phyloP scores from a whole-genome alignment of 2,888 invertebrate genomes.

The Fabriciana adippe region DNA sequence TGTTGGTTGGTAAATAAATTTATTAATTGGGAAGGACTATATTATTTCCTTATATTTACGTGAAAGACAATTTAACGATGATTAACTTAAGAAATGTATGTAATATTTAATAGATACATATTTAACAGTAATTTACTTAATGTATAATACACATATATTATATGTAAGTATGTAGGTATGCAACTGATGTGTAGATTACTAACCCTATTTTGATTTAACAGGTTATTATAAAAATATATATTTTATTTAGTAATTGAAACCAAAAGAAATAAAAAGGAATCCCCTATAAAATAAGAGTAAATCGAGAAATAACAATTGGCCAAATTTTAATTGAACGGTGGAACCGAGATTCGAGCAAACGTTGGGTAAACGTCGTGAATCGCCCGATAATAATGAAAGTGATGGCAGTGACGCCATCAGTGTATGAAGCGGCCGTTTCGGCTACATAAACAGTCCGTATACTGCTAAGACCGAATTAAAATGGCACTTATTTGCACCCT shows the following conservation, averaged over 20 bases:
- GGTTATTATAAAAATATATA: neutral
- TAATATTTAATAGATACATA: too few species aligned
- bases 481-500: constrained; percentile 37
- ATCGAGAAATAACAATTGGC: constrained; percentile 65
- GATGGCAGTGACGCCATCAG: constrained; percentile 79
- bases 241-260: constrained; percentile 34
- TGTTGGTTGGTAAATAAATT: constrained; percentile 14
- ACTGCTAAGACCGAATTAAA: constrained; percentile 55
- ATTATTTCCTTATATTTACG: neutral
- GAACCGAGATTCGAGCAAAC: constrained; percentile 71
- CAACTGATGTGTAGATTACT: too few species aligned
- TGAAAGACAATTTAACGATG: too few species aligned
- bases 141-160: too few species aligned
- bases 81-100: too few species aligned
- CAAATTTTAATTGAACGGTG: constrained; percentile 75
- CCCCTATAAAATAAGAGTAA: constrained; percentile 41
- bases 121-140: too few species aligned
- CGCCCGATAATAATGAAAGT: constrained; percentile 83
- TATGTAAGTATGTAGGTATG: too few species aligned
- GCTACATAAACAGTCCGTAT: constrained; percentile 82
- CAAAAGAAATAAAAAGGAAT: constrained; percentile 28
- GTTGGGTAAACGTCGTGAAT: constrained; percentile 80
- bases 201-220: too few species aligned
- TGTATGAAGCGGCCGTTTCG: constrained; percentile 82
- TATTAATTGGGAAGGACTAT: neutral